Conservation (phyloP, 2,797 vertebrate species). For the Melopsittacus undulatus region DNA sequence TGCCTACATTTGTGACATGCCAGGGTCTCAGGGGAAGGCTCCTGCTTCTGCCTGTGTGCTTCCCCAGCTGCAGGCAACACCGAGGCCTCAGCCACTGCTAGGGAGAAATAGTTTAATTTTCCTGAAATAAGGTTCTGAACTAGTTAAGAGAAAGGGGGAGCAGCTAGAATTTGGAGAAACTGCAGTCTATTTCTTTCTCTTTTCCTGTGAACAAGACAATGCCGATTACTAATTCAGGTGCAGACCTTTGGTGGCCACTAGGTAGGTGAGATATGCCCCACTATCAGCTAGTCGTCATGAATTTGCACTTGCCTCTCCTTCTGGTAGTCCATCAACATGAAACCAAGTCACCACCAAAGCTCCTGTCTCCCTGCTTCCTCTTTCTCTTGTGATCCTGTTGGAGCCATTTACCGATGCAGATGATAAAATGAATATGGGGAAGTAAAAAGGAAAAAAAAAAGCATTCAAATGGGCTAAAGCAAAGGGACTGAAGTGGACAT, state of each 20-base stretch:
- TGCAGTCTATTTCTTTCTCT: not conserved
- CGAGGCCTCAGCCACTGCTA: not conserved
- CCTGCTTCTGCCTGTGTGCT: not conserved
- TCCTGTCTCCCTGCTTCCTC: not conserved
- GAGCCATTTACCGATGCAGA: not conserved
- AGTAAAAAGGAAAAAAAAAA: not conserved
- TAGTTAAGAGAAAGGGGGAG: not conserved
- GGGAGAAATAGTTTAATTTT: not conserved
- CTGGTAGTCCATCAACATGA: not conserved
- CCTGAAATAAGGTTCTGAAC: not conserved
- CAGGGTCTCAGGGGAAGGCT: not conserved
- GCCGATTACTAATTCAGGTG: not conserved
- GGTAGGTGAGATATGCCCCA: not conserved
- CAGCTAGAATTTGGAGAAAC: not conserved
- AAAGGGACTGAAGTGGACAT: not conserved
- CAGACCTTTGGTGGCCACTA: not conserved
- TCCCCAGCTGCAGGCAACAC: not conserved
- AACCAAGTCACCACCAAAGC: not conserved
- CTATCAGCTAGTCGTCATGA: not conserved
- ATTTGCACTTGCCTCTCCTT: not conserved
- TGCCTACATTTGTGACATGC: accelerated
- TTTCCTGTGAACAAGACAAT: not conserved
- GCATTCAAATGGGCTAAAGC: not conserved
- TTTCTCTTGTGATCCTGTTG: not conserved
- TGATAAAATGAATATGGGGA: not conserved